phyloP scores from a whole-genome alignment of 2,888 invertebrate genomes.

The Nipponacmea schrenckii region DNA sequence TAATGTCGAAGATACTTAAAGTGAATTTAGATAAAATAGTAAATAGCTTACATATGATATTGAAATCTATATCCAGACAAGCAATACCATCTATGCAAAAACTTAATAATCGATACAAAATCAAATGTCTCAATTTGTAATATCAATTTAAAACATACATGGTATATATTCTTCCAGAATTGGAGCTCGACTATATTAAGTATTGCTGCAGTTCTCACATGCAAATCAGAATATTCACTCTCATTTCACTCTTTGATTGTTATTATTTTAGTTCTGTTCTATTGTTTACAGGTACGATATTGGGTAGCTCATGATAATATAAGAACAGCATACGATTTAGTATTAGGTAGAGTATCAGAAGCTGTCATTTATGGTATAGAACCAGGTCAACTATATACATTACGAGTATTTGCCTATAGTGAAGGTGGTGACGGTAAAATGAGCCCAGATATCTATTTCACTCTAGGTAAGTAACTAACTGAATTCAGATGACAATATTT shows the following conservation, averaged over 20 bases:
- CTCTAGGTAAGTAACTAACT: constrained; percentile 27
- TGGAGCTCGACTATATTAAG: no score
- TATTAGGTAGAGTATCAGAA: constrained; percentile 75
- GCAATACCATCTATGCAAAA: no score
- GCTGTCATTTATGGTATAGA: constrained; percentile 79
- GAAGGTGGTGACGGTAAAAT: constrained; percentile 95
- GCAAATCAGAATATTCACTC: background rate
- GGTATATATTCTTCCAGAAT: no score
- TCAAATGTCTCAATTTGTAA: no score
- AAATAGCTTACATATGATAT: no score
- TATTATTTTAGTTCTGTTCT: background rate
- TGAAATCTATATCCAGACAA: no score
- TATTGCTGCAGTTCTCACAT: background rate
- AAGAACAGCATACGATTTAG: constrained; percentile 30
- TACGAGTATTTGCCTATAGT: constrained; percentile 90
- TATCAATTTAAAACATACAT: no score
- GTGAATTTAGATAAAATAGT: no score
- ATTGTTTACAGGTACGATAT: constrained; percentile 26
- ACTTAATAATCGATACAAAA: no score
- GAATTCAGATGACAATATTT: no score
- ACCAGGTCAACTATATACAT: constrained; percentile 86
- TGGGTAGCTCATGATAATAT: constrained; percentile 39
- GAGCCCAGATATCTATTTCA: constrained; percentile 89
- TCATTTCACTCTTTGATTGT: background rate
- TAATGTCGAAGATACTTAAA: no score